Evolutionary conservation across 2,113 vertebrate genomes (phyloP), one percentile per base, ranked within the genome.

Genomic region (Dermatemys mawii): DNA sequence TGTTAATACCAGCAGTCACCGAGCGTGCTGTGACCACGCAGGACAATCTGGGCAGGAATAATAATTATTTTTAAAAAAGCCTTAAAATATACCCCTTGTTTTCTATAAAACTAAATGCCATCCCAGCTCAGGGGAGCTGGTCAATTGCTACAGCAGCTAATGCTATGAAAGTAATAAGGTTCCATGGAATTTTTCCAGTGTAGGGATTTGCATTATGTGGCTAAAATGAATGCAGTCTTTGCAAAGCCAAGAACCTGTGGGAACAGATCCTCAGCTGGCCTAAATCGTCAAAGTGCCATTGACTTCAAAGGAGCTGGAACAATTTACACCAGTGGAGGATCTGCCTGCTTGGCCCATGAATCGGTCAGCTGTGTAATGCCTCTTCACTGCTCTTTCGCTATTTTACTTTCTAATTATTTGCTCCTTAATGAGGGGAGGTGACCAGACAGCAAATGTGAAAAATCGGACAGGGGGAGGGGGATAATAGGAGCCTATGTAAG

Each of bases 71-170:
- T n/a, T n/a, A n/a, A 35, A 85, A 54, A 48, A 49, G 10, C 5
- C 41, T 79, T 91, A 17, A 76, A 81, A 91, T 22, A 76, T 22
- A 11, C 11, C 73, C 48, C 49, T 78, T 44, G 1, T 70, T 80
- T 82, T 89, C 63, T 76, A 51, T 67, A 63, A 85, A 93, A 86
- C 60, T 49, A 60, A 63, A 41, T 90, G 83, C 93, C 89, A 85
- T 91, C 94, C 86, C 84, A 24, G 16, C 94, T 90, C 88, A 13
- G 9, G 49, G 84, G 79, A 84, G 57, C 81, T 1, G 0, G 27
- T 91, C 87, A 70, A 88, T 96, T 94, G 92, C 90, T 93, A 92
- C 91, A 95, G 93, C 90, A 93, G 76, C 83, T 29, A 79, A 67
- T 5, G 22, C 83, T 88, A 5, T 53, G 53, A 44, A 90, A 83